phyloP scores from a whole-genome alignment of 1,140 invertebrate species.

The Drosophila watanabei region DNA sequence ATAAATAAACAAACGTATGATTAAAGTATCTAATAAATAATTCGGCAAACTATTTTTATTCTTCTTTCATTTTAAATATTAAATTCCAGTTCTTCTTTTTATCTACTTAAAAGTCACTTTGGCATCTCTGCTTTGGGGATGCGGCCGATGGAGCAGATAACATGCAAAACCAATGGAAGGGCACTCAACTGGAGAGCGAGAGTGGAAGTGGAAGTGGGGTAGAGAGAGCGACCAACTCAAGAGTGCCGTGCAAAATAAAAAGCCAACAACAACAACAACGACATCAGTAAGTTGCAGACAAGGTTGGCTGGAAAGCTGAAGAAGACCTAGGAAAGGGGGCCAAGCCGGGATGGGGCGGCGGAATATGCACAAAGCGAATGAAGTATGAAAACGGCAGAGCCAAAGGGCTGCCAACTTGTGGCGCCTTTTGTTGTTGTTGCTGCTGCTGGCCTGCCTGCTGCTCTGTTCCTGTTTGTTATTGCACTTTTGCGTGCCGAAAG shows the following conservation, averaged over 20 bases:
- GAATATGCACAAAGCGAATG: slow-evolving; percentile 56
- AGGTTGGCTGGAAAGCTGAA: slow-evolving; percentile 14
- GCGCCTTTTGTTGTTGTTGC: slow-evolving; percentile 65
- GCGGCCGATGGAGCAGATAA: slow-evolving; percentile 60
- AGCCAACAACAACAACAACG: slow-evolving; percentile 8
- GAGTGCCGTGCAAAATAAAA: slow-evolving; percentile 22
- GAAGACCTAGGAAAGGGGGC: neutral
- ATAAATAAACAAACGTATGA: neutral
- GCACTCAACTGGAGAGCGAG: slow-evolving; percentile 62
- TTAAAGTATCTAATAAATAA: too few relatives aligned
- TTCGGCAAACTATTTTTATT: too few relatives aligned
- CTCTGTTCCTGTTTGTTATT: slow-evolving; percentile 71
- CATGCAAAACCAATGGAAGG: slow-evolving; percentile 72
- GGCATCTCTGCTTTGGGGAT: slow-evolving; percentile 3
- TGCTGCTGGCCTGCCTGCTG: slow-evolving; percentile 14
- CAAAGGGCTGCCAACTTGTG: slow-evolving; percentile 75
- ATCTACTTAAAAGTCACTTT: too few relatives aligned
- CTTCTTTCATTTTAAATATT: neutral
- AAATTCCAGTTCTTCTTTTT: neutral
- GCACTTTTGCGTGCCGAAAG: slow-evolving; percentile 74
- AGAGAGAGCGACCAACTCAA: slow-evolving; percentile 7
- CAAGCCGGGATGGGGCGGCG: neutral
- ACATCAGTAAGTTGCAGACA: slow-evolving; percentile 3
- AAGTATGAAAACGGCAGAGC: slow-evolving; percentile 67
- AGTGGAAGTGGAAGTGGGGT: neutral